These are phyloP conservation scores for Lissonota sp. DNA, from an alignment of 2,888 invertebrate genomes.

Conservation along the genomic window DNA sequence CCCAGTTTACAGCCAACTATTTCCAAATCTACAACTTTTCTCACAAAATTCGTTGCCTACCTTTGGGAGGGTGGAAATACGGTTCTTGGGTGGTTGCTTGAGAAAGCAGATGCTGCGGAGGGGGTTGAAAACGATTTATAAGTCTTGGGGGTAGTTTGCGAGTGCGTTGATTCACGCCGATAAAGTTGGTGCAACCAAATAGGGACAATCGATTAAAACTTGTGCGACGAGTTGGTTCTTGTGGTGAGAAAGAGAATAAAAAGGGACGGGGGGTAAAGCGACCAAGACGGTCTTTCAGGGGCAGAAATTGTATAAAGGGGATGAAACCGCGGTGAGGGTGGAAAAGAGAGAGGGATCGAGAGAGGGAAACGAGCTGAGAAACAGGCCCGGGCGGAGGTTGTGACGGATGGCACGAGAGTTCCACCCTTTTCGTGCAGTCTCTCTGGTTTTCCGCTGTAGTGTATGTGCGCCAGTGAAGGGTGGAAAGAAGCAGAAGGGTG, in stretches of 20 bases:
- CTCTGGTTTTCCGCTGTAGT: slow-evolving; percentile 48
- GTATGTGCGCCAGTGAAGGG: slow-evolving; percentile 14
- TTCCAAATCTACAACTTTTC: too few relatives aligned
- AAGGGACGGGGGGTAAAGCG: slow-evolving; percentile 47
- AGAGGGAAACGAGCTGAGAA: slow-evolving; percentile 27
- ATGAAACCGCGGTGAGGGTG: neutral
- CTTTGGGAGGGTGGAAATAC: too few relatives aligned
- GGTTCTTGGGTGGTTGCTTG: too few relatives aligned
- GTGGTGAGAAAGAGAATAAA: slow-evolving; percentile 25
- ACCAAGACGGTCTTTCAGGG: slow-evolving; percentile 32
- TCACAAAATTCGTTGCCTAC: too few relatives aligned
- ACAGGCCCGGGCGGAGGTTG: slow-evolving; percentile 61
- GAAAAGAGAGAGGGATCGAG: slow-evolving; percentile 26
- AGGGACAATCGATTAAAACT: too few relatives aligned
- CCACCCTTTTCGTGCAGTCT: slow-evolving; percentile 66
- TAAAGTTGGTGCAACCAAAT: too few relatives aligned
- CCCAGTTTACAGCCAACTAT: too few relatives aligned
- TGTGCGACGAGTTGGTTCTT: slow-evolving; percentile 7
- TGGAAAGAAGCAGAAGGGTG: neutral
- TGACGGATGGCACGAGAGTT: slow-evolving; percentile 70
- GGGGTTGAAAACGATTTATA: too few relatives aligned
- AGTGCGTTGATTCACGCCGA: too few relatives aligned
- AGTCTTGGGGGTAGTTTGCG: too few relatives aligned
- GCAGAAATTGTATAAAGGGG: slow-evolving; percentile 10
- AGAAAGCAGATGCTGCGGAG: too few relatives aligned